These are phyloP conservation scores for Indicator indicator DNA, from an alignment of 2,113 vertebrate genomes.

Conservation along the genomic window DNA sequence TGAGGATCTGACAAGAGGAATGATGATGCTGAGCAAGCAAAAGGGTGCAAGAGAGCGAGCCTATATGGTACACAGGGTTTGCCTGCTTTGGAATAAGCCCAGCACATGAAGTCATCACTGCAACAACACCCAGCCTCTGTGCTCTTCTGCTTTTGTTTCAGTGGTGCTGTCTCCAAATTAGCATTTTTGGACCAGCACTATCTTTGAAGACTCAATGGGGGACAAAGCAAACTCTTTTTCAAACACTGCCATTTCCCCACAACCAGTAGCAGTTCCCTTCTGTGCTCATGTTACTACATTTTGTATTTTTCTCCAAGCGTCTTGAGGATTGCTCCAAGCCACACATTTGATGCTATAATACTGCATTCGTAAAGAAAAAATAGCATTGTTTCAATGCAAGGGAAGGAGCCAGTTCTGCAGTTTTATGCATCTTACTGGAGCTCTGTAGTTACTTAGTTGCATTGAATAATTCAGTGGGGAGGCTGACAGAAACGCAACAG, in stretches of 20 bases:
- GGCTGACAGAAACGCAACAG: not conserved
- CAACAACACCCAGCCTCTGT: not conserved
- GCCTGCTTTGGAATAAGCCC: not conserved
- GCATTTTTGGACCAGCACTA: not conserved
- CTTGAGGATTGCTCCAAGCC: not conserved
- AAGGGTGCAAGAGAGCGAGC: not conserved
- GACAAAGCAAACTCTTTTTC: not conserved
- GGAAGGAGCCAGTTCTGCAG: not conserved
- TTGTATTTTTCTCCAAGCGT: not conserved
- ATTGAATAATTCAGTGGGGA: slow-evolving; percentile 45
- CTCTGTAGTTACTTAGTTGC: slow-evolving; percentile 23
- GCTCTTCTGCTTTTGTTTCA: not conserved
- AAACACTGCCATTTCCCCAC: not conserved
- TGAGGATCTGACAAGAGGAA: not conserved
- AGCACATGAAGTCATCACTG: not conserved
- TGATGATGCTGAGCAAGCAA: not conserved
- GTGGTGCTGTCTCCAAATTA: not conserved
- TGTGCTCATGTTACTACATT: rapidly evolving
- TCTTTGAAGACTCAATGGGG: not conserved
- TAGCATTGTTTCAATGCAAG: not conserved
- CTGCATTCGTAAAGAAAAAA: not conserved
- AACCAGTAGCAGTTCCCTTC: not conserved
- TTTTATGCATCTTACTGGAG: not conserved
- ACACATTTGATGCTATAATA: not conserved
- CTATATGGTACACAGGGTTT: not conserved